A percentile compares a stretch with the other conserved stretches of the same genome.
Conservation (phyloP, 2,797 vertebrate genomes). For the Fistularia tabacaria region DNA sequence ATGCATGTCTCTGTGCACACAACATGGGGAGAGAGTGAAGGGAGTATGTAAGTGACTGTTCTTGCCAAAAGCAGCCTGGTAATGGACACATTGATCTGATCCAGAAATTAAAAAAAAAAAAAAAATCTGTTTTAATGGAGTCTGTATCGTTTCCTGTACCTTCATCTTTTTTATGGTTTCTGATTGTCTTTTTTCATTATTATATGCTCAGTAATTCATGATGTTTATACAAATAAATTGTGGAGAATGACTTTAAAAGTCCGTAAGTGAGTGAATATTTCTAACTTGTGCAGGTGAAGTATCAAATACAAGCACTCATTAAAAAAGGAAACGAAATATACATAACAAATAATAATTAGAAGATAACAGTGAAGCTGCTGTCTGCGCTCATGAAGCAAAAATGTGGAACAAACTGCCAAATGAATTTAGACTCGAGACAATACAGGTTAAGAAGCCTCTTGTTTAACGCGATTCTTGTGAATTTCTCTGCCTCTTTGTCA, state of each 20-base stretch:
- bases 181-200: slow-evolving; percentile 1
- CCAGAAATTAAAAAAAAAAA: slow-evolving; percentile 48
- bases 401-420: too few relatives aligned
- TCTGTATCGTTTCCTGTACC: slow-evolving; percentile 23
- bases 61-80: slow-evolving; percentile 48
- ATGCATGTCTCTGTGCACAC: slow-evolving; percentile 6
- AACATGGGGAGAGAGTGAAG: neutral
- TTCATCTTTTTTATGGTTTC: slow-evolving; percentile 10
- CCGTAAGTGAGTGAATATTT: too few relatives aligned
- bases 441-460: too few relatives aligned
- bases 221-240: too few relatives aligned
- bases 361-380: too few relatives aligned
- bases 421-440: too few relatives aligned
- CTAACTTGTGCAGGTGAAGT: too few relatives aligned
- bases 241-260: too few relatives aligned
- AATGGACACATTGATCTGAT: slow-evolving; percentile 66
- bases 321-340: too few relatives aligned
- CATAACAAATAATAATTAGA: too few relatives aligned
- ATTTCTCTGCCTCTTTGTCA: neutral
- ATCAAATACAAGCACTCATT: too few relatives aligned
- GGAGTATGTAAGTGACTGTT: slow-evolving; percentile 1
- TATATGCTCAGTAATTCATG: neutral
- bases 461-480: neutral
- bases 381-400: too few relatives aligned
- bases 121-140: slow-evolving; percentile 34